Conservation (phyloP, 2,797 vertebrate species). For the Alcedo quadribrachys region DNA sequence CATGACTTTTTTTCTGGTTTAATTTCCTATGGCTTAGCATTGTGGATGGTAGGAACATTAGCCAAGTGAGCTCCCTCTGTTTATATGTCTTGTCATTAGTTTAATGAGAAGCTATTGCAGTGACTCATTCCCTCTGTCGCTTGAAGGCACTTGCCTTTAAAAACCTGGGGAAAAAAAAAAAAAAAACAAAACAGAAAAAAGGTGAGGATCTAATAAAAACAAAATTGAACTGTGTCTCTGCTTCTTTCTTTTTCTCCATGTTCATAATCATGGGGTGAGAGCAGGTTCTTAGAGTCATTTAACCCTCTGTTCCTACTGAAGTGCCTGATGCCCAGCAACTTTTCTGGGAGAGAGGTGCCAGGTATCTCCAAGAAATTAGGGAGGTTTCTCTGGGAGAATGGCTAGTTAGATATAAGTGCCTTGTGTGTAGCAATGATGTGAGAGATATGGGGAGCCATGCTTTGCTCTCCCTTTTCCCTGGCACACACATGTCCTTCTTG, state of each 20-base stretch:
- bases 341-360: neutral
- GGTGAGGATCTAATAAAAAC: constrained; percentile 6
- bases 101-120: constrained; percentile 48
- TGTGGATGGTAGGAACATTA: neutral
- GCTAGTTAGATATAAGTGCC: rapidly evolving
- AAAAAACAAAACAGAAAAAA: neutral
- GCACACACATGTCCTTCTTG: neutral
- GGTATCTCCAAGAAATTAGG: rapidly evolving
- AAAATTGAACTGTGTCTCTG: neutral
- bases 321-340: neutral
- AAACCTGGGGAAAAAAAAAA: neutral
- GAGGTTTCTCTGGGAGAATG: neutral
- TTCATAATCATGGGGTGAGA: neutral
- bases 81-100: constrained; percentile 31
- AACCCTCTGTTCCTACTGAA: neutral
- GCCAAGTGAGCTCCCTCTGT: constrained; percentile 13
- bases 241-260: neutral
- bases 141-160: neutral
- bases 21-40: neutral
- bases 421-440: neutral
- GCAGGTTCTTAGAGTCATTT: neutral
- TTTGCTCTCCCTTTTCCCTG: neutral
- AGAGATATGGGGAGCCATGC: neutral
- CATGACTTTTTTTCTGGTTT: neutral
- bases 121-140: constrained; percentile 11